A percentile compares a stretch with the other conserved stretches of the same genome.
phyloP scores from a whole-genome alignment of 23 tunicate species.

The Diplosoma virens region DNA sequence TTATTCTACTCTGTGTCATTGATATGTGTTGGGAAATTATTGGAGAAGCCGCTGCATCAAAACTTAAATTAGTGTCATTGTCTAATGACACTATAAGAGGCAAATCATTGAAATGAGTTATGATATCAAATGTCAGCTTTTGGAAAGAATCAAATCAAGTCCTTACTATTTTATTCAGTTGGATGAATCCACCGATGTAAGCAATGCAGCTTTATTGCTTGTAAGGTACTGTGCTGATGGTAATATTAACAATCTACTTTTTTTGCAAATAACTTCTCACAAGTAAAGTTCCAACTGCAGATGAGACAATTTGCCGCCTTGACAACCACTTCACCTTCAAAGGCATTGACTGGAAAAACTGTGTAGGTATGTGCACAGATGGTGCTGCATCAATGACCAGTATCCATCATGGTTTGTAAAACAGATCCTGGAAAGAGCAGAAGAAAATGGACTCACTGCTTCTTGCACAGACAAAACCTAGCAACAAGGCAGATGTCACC shows the following conservation, averaged over 20 bases:
- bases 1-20: conserved; percentile 2
- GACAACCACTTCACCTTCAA: conserved; percentile 9
- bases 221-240: conserved; percentile 33
- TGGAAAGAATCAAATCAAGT: too few relatives aligned
- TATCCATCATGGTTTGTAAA: conserved; percentile 22
- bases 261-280: conserved; percentile 21
- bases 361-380: conserved; percentile 36
- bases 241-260: not conserved
- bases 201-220: conserved; percentile 35
- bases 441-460: conserved; percentile 39
- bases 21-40: conserved; percentile 11
- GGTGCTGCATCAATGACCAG: conserved; percentile 40
- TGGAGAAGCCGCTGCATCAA: too few relatives aligned
- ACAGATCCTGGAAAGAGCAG: conserved; percentile 3
- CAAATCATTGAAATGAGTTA: conserved; percentile 21
- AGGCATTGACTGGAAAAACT: conserved; percentile 34
- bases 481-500: conserved; percentile 31
- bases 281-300: conserved; percentile 34
- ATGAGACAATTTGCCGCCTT: conserved; percentile 25
- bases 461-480: conserved; percentile 14
- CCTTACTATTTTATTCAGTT: conserved; percentile 21
- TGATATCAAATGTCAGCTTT: conserved; percentile 37
- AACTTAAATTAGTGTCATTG: conserved; percentile 27
- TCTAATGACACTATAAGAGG: conserved; percentile 20
- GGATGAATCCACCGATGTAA: conserved; percentile 27